Base-by-base conservation (phyloP, 2,888 invertebrate genomes). In the Drosophila sordidula region DNA sequence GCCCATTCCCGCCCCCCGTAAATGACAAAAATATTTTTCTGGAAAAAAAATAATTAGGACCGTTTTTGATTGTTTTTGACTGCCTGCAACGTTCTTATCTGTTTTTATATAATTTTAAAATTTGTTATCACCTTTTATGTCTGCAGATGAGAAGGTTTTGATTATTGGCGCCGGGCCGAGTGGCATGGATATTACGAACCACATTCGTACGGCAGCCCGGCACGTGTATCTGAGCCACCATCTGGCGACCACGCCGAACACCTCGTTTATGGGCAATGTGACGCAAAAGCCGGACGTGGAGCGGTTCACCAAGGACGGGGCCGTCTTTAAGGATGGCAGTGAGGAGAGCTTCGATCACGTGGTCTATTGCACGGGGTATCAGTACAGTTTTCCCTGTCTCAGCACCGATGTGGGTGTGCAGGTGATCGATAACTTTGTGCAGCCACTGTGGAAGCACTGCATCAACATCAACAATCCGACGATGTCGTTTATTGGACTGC, bases 91-190 rank as follows among this genome's bases (percentile, higher is more conserved):
- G n/a, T n/a, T n/a, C n/a, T n/a, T n/a, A n/a, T n/a, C n/a, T n/a
- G n/a, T n/a, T 34, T 12, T 11, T 34, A 4, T 4, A 12, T 4
- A 12, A 4, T 34, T 12, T 12, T 11, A 18, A 1, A 1, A 39
- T 26, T 49, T 12, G 9, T 6, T 1, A 6, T 18, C 1, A n/a
- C 12, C 14, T 16, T 9, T 26, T 14, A 12, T 34, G 0, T 36
- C 1, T 14, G 8, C 93, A 95, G 89, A 93, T 93, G 22, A 95
- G 81, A 93, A 92, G 3, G 97, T 98, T 0, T 93, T 97, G 26
- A 95, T 97, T 11, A 93, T 98, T 22, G 98, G 98, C 1, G 97
- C 97, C 0, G 97, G 97, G 0, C 96, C 97, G 22, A 98, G 98
- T 0, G 98, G 98, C 49, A 93, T 96, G 91, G 96, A 96, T 91